Base-by-base conservation (phyloP, 2,113 vertebrate species). In the Salvator merianae region DNA sequence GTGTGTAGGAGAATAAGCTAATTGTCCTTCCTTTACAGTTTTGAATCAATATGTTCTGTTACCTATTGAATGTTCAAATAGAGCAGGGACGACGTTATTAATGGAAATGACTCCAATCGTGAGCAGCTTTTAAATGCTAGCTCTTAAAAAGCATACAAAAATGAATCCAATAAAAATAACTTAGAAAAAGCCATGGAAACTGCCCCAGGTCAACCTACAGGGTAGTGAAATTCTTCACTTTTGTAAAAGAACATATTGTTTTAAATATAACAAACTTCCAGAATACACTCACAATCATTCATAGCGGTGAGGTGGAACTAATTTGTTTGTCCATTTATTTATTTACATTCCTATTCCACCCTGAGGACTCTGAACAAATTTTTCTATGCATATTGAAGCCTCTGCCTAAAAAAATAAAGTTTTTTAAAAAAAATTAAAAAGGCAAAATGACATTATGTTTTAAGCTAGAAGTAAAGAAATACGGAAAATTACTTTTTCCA, bases 111-210 rank as follows among this genome's bases (percentile, higher is more conserved):
- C 63, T 75, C 43, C 1, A 24, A 83, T 30, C 68, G n/a, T 76
- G 59, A 75, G 28, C 53, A 75, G 82, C 38, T 30, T 65, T 66
- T 76, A 83, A 83, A 83, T 50, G 71, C 59, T 65, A 53, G 36
- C 7, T 68, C 36, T 68, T 20, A 69, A 50, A 43, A 50, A 68
- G 32, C 30, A 9, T 53, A 84, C 38, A 65, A 68, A 77, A 84
- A 69, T 32, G 47, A 69, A 66, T 38, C 36, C 65, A 69, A n/a
- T n/a, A 53, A 55, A 30, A 69, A 53, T 6, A 1, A 14, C 5
- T 26, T 20, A 5, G 5, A 4, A 40, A n/a, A 63, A 34, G 24
- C 38, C 18, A n/a, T 55, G 82, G 43, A 68, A 68, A 6, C 14
- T 7, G 40, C n/a, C 26, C 43, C 32, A 18, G 22, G 32, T 34